Evolutionary conservation across 2,797 vertebrate species (phyloP).

Genomic region (Rhincodon typus): DNA sequence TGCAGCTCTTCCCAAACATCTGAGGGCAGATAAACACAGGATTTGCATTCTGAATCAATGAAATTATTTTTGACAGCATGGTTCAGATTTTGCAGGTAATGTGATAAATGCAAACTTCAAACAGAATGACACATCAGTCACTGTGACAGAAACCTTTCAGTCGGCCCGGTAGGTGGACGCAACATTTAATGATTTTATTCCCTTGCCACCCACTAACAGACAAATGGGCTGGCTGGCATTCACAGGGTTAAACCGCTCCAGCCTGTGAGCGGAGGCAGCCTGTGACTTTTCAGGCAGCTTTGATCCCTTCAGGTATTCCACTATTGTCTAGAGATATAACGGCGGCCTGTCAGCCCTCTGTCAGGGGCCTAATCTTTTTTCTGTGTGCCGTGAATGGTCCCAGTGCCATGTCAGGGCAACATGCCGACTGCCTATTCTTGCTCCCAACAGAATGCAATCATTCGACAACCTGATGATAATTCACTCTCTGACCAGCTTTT

Average conservation of each 20-base stretch:
- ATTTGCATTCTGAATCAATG: neutral
- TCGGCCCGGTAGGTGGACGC: neutral
- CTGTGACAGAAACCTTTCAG: neutral
- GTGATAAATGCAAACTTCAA: neutral
- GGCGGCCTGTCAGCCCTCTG: conserved; percentile 67
- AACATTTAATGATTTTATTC: neutral
- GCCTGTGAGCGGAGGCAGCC: conserved; percentile 26
- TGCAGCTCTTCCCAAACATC: neutral
- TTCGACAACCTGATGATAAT: conserved; percentile 74
- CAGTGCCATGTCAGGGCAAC: conserved; percentile 63
- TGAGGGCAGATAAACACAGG: neutral
- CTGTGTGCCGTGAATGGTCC: conserved; percentile 60
- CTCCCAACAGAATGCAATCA: conserved; percentile 80
- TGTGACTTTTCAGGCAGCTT: conserved; percentile 47
- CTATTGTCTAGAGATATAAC: conserved; percentile 71
- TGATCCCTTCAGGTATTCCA: conserved; percentile 69
- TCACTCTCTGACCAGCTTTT: conserved; percentile 72
- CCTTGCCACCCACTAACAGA: neutral
- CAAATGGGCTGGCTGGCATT: neutral
- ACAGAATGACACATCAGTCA: neutral
- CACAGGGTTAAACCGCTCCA: conserved; percentile 33
- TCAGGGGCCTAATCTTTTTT: conserved; percentile 79
- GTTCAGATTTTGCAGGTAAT: neutral
- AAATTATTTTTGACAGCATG: neutral
- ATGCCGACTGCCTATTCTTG: conserved; percentile 69